Base-by-base conservation (phyloP, 2,888 invertebrate genomes). In the Asteroscopus sphinx region DNA sequence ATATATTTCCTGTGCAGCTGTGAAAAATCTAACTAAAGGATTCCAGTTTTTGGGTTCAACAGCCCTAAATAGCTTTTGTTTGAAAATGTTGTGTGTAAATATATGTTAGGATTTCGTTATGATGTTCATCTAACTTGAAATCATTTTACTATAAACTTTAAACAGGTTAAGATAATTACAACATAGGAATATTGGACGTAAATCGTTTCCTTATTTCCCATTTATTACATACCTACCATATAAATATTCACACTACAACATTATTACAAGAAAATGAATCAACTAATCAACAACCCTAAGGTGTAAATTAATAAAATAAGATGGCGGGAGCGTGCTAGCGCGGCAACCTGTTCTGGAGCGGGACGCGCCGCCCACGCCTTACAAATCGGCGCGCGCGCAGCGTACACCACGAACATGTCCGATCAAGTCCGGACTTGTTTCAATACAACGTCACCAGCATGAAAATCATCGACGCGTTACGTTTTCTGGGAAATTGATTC, bases 291-390 rank as follows among this genome's bases (percentile, higher is more conserved):
- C 89, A 92, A 76, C 91, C 92, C 91, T 91, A 84, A 64, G 68
- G 63, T 47, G 79, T 81, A 82, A 83, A 85, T 81, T 79, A 85
- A 88, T 82, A 85, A 89, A 89, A 89, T 88, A 89, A 91, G 87
- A 91, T 85, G 77, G 77, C 64, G 62, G 61, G 73, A 64, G 69
- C 73, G 77, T 77, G 80, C 87, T 82, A 73, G 80, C 86, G 83
- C 80, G 81, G 80, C 88, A 93, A 94, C 93, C 92, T 91, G 93
- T 94, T 94, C 91, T 86, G 87, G 87, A 79, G 87, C 83, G 85
- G 81, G 81, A 81, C 85, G 85, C 81, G 77, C 74, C 90, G 88
- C 92, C 92, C 83, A 91, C 93, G 90, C 87, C 88, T 87, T 84
- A 90, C 92, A 93, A 93, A 93, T 90, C 93, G 88, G 89, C 91